Evolutionary conservation across 2,113 vertebrate species (phyloP).

Genomic region (Benitochromis conjunctus): DNA sequence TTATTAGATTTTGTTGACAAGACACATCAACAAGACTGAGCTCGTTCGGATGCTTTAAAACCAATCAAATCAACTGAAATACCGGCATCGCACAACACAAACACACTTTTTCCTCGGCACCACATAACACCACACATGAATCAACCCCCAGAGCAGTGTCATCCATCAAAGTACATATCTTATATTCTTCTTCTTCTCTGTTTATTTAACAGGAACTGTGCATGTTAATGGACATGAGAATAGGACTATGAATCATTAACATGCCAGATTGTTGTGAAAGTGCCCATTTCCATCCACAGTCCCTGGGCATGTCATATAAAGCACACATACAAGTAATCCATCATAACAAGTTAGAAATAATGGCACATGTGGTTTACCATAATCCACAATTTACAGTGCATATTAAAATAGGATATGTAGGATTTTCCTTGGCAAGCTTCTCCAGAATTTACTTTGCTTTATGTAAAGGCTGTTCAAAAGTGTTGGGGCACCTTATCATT

Average conservation of each 20-base stretch:
- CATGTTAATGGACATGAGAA: not conserved
- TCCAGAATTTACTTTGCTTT: not conserved
- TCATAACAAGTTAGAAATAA: not conserved
- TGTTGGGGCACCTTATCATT: not conserved
- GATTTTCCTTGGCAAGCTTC: not conserved
- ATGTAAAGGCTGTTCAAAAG: not conserved
- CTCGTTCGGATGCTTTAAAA: not conserved
- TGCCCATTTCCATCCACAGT: not conserved
- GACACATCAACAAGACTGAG: not conserved
- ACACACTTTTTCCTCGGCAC: not conserved
- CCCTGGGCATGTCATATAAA: not conserved
- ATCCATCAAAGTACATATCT: not conserved
- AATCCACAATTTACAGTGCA: not conserved
- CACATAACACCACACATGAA: not conserved
- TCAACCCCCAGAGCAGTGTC: not conserved
- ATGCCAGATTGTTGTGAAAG: not conserved
- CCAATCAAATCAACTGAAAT: not conserved
- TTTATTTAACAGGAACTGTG: not conserved
- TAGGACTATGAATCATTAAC: fast-evolving
- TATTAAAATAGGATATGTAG: not conserved
- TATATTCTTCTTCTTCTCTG: not conserved
- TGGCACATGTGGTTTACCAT: not conserved
- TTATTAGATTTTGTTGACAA: not conserved
- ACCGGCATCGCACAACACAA: not conserved
- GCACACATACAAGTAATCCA: not conserved